Evolutionary conservation across 2,888 invertebrate genomes (phyloP), one percentile per base, ranked within the genome.

Genomic region (Nephrotoma guestfalica): DNA sequence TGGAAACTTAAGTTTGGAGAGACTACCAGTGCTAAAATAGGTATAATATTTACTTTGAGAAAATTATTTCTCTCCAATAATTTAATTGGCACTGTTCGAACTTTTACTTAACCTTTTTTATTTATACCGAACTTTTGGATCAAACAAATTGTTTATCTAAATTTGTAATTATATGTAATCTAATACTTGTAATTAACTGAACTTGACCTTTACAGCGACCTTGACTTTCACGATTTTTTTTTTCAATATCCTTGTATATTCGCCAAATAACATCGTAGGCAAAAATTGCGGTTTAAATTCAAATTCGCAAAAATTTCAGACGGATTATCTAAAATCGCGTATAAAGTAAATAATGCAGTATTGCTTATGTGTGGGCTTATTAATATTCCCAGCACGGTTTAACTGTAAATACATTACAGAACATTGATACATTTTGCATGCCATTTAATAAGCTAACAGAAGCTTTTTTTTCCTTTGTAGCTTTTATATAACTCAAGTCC

Each of bases 1-100:
- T 95, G 95, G 95, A 93, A 93, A 88, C 92, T 94, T 88, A 89
- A 88, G 87, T 88, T 85, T 85, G 85, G 85, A 43, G 45, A 43
- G 5, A 15, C 84, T 13, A 9, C 71, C 71, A 71, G 30, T 71
- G 9, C 18, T 18, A 9, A 7, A 30, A 71, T 71, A 71, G 71
- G 71, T 71, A 57, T 7, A 57, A 15, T 15, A 30, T 30, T 30
- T 71, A 71, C 6, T 71, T 71, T 30, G 71, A 71, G 71, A 71
- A 71, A 30, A 71, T 30, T 11, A 71, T 71, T 71, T 71, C 71
- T 71, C 71, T 71, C 71, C 51, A 30, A 71, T 71, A 18, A 71
- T 30, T 30, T 71, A 71, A 30, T 71, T n/a, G 71, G 71, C 71
- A 71, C 71, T 71, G 71, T 71, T 71, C 71, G 30, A 30, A 71